phyloP scores from a whole-genome alignment of 2,797 vertebrate species.

The Mus minutoides region DNA sequence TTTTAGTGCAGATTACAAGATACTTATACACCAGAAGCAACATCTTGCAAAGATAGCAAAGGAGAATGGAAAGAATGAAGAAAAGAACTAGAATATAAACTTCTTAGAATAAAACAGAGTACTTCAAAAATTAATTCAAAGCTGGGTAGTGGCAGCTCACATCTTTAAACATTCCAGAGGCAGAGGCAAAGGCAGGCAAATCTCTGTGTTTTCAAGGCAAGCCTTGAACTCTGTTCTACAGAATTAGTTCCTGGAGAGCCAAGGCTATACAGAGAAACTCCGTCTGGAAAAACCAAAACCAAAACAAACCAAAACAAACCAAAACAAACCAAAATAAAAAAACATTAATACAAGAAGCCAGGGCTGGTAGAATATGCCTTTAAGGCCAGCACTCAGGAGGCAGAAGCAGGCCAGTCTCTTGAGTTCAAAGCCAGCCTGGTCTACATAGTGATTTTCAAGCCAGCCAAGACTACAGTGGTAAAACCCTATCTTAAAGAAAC shows the following conservation, averaged over 20 bases:
- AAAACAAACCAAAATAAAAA: not conserved
- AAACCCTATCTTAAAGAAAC: not conserved
- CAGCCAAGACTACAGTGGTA: not conserved
- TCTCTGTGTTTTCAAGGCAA: not conserved
- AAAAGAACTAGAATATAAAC: constrained; percentile 53
- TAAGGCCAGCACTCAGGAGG: not conserved
- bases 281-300: not conserved
- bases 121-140: not conserved
- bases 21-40: constrained; percentile 39
- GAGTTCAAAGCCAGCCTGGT: not conserved
- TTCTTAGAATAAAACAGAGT: constrained; percentile 47
- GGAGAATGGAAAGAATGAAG: not conserved
- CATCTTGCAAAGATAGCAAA: constrained; percentile 12
- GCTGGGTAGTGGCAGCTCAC: not conserved
- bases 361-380: not conserved
- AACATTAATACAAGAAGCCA: constrained; percentile 50
- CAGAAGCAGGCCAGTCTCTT: not conserved
- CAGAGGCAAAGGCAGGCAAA: not conserved
- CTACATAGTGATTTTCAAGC: not conserved
- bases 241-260: not conserved
- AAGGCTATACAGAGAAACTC: not conserved
- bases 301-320: not conserved
- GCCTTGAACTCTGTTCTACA: not conserved
- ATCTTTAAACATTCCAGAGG: not conserved
- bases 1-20: not conserved